Conservation (phyloP, 2,888 invertebrate species). For the Epicampocera succincta region DNA sequence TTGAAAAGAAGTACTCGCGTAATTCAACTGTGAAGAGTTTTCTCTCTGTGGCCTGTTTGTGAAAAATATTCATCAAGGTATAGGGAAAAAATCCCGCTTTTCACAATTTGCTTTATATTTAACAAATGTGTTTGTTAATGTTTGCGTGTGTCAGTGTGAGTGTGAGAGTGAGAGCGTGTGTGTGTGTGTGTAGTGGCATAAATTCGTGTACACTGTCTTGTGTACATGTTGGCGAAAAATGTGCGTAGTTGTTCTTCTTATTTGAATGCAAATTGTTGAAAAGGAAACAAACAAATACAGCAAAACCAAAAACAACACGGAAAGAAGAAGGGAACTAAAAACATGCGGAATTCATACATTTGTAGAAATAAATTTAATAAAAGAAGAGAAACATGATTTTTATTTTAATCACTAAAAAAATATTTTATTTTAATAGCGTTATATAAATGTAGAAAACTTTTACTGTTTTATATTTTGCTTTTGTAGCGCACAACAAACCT, state of each 20-base stretch:
- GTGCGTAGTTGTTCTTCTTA: conserved; percentile 50
- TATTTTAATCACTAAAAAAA: conserved; percentile 64
- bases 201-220: conserved; percentile 7
- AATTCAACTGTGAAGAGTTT: too few relatives aligned
- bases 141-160: neutral
- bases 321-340: conserved; percentile 14
- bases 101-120: too few relatives aligned
- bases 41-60: conserved; percentile 19
- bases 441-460: conserved; percentile 40
- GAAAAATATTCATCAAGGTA: conserved; percentile 38
- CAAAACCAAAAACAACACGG: too few relatives aligned
- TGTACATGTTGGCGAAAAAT: conserved; percentile 40
- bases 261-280: conserved; percentile 61
- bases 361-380: conserved; percentile 31
- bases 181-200: conserved; percentile 5
- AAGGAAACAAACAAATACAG: conserved; percentile 44
- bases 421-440: conserved; percentile 63
- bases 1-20: too few relatives aligned
- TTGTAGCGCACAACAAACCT: too few relatives aligned
- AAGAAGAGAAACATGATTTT: conserved; percentile 49
- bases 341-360: conserved; percentile 40
- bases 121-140: neutral
- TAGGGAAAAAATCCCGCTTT: conserved; percentile 8
- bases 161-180: neutral
- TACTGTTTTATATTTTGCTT: neutral